phyloP scores from a whole-genome alignment of 2,113 vertebrate genomes.

The Phalacrocorax pelagicus region DNA sequence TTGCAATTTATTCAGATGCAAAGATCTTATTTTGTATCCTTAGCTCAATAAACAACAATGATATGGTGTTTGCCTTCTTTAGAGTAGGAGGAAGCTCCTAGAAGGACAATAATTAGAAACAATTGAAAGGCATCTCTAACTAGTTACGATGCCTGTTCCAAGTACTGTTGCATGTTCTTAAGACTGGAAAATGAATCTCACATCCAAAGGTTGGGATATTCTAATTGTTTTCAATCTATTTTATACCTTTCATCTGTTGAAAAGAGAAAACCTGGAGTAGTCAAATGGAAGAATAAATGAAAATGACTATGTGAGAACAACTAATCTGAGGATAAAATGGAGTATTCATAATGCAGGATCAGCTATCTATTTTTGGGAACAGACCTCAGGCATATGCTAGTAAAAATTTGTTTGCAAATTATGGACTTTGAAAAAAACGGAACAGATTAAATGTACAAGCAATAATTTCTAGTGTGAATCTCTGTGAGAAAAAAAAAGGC shows the following conservation, averaged over 20 bases:
- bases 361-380: background rate
- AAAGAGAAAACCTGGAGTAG: background rate
- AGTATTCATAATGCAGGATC: background rate
- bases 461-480: background rate
- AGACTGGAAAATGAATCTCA: background rate
- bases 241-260: background rate
- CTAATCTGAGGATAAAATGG: background rate
- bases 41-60: background rate
- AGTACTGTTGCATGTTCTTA: background rate
- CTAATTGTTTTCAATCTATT: background rate
- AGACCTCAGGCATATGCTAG: conserved; percentile 13
- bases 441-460: conserved; percentile 18
- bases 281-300: background rate
- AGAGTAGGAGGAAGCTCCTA: background rate
- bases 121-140: background rate
- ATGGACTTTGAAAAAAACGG: conserved; percentile 26
- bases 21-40: background rate
- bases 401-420: conserved; percentile 56
- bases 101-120: background rate
- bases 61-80: background rate
- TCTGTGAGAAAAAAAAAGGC: background rate
- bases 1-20: background rate
- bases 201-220: background rate
- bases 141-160: background rate
- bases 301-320: background rate